Base-by-base conservation (phyloP, 2,797 vertebrate genomes). In the Trichosurus vulpecula region DNA sequence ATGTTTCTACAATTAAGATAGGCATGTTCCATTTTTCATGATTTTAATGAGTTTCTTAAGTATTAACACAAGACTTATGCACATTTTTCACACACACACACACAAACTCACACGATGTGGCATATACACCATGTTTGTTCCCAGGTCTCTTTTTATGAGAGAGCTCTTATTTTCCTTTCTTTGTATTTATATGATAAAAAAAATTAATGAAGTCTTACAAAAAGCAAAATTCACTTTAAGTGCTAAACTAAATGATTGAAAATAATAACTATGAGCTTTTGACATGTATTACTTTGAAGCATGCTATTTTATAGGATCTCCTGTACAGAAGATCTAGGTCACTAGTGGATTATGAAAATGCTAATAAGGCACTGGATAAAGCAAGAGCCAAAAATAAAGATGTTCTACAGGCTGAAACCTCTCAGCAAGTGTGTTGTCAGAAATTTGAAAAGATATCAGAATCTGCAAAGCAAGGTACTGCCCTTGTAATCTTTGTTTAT, bases 371-470 rank as follows among this genome's bases (percentile, higher is more conserved):
- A 95, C 97, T 99, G 98, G 99, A 99, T 98, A 99, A 99, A 99
- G 99, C 99, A 97, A 99, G 99, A 97, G 99, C 99, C 6, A 99
- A 99, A 98, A 99, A 99, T 98, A 99, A 99, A 99, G 99, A 99
- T 93, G 99, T 99, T 90, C 99, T 99, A n/a, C 99, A 99, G 98
- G 99, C 99, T 5, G 99, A 99, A 99, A 99, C 99, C 91, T 99
- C 99, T 98, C 99, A 99, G 97, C 99, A 99, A 97, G 98, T 99
- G 98, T 99, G 99, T 98, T 99, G 99, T 99, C 99, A 99, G 98
- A 99, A 99, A 98, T 99, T 99, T 98, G 99, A 99, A 98, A 99
- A 99, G 98, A 99, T 99, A 98, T 99, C 99, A 2, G 99, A 99
- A 98, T 99, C 99, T 0, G 99, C 99, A 96, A 99, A 99, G 98